Conservation (phyloP, 2,113 vertebrate species). For the Pluvianellus socialis region DNA sequence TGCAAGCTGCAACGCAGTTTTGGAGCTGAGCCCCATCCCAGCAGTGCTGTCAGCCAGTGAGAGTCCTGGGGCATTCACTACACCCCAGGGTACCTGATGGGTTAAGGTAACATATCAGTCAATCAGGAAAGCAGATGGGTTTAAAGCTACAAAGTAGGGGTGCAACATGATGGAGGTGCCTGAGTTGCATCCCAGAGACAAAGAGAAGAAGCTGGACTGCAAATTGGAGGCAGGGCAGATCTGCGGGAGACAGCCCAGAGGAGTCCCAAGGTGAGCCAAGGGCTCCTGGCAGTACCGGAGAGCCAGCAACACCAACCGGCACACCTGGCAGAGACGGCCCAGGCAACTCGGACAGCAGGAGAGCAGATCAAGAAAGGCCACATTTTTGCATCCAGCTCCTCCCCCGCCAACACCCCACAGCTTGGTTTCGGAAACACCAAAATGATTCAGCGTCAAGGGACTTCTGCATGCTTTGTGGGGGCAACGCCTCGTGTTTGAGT, state of each 20-base stretch:
- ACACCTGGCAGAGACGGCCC: not conserved
- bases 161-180: not conserved
- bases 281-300: not conserved
- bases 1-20: not conserved
- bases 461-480: not conserved
- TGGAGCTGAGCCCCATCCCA: not conserved
- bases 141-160: not conserved
- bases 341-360: not conserved
- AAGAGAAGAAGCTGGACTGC: not conserved
- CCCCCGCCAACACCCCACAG: not conserved
- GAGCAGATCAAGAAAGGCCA: constrained; percentile 21
- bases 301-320: not conserved
- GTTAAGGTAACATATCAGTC: not conserved
- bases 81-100: too few relatives aligned
- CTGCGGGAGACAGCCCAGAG: not conserved
- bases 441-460: constrained; percentile 22
- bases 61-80: not conserved
- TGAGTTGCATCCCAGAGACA: not conserved
- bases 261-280: not conserved
- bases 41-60: not conserved
- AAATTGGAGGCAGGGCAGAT: not conserved
- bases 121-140: not conserved
- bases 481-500: not conserved
- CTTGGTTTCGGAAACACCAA: not conserved
- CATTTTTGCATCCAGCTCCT: constrained; percentile 47